Evolutionary conservation across 2,888 invertebrate species (phyloP).

Genomic region (Zonitis immaculata): DNA sequence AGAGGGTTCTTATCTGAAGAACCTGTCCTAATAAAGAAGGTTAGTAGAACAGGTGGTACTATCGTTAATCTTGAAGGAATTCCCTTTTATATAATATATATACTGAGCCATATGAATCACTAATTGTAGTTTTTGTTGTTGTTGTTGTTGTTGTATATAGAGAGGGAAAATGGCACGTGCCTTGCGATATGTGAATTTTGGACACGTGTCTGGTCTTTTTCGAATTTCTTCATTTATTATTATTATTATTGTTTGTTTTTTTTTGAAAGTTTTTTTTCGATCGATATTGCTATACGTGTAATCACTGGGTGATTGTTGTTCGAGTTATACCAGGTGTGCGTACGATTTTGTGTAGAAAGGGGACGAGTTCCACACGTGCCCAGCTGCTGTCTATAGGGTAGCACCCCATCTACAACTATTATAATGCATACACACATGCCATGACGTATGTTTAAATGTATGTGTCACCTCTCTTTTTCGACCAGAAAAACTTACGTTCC

Average conservation of each 20-base stretch:
- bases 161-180: not conserved
- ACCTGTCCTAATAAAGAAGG: constrained; percentile 10
- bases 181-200: not conserved
- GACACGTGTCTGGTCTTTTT: not conserved
- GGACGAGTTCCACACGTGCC: constrained; percentile 37
- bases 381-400: constrained; percentile 41
- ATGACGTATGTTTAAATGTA: constrained; percentile 39
- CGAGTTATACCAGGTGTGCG: constrained; percentile 29
- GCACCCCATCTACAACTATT: constrained; percentile 33
- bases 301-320: constrained; percentile 34
- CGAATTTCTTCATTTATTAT: not conserved
- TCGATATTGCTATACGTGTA: constrained; percentile 16
- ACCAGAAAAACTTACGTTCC: too few species aligned
- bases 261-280: too few species aligned
- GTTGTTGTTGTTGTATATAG: too few species aligned
- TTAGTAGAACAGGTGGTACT: not conserved
- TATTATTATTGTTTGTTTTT: not conserved
- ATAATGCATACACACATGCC: constrained; percentile 28
- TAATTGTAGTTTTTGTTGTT: too few species aligned
- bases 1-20: constrained; percentile 17
- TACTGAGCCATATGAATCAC: too few species aligned
- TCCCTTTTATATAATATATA: too few species aligned
- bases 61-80: not conserved
- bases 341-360: constrained; percentile 18
- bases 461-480: constrained; percentile 35